These are phyloP conservation scores for Homalodisca vitripennis DNA, from an alignment of 1,140 invertebrate genomes.

Conservation along the genomic window DNA sequence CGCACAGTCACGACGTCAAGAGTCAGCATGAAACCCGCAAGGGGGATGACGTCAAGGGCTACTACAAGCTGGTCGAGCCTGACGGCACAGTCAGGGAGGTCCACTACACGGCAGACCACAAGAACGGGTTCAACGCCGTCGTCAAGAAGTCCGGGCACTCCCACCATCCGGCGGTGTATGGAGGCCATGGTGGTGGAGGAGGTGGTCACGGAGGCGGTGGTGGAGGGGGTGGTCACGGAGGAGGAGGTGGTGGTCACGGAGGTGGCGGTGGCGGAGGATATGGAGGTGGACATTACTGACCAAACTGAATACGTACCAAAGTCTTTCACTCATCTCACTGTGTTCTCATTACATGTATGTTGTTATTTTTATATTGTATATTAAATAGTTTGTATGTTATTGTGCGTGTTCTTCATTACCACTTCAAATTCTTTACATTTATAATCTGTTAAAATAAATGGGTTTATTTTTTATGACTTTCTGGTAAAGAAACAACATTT, in stretches of 20 bases:
- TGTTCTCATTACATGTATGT: background rate
- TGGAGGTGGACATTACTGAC: slow-evolving; percentile 28
- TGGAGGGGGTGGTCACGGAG: slow-evolving; percentile 15
- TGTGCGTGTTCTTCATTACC: too few species aligned
- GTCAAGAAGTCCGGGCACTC: slow-evolving; percentile 41
- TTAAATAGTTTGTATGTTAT: background rate
- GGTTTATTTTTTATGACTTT: too few species aligned
- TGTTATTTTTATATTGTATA: background rate
- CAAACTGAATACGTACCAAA: background rate
- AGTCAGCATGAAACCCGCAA: slow-evolving; percentile 52
- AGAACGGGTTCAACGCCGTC: slow-evolving; percentile 51
- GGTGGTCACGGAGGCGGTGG: background rate
- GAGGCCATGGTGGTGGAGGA: slow-evolving; percentile 21
- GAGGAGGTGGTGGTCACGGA: slow-evolving; percentile 22
- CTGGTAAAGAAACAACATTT: too few species aligned
- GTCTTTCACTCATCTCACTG: background rate
- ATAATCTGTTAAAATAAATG: too few species aligned
- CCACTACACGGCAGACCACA: slow-evolving; percentile 51
- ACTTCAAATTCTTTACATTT: too few species aligned
- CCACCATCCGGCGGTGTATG: slow-evolving; percentile 39
- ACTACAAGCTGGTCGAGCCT: slow-evolving; percentile 52
- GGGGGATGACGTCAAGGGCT: slow-evolving; percentile 53
- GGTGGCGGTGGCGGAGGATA: slow-evolving; percentile 29
- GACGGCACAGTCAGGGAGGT: slow-evolving; percentile 52
- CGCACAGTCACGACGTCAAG: slow-evolving; percentile 55